Base-by-base conservation (phyloP, 2,888 invertebrate genomes). In the Phanerotoma sp. region DNA sequence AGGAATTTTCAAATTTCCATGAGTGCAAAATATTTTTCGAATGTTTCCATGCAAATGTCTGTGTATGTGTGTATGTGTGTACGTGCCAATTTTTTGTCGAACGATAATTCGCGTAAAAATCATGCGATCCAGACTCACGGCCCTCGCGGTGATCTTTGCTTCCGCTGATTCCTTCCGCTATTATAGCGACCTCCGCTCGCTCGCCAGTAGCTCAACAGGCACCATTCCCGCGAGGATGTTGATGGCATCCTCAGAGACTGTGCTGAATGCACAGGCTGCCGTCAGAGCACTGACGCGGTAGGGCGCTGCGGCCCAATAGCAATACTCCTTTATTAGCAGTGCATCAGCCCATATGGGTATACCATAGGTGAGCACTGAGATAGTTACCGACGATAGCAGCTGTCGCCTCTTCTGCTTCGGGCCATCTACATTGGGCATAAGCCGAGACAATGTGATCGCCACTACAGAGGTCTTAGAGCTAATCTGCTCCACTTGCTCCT, bases 351-450 rank as follows among this genome's bases (percentile, higher is more conserved):
- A 25, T 1, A 25, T 9, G 5, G 5, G 7, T 1, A 25, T 9
- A 7, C 25, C 25, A 3, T 25, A 25, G 1, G 9, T 1, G 7
- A 25, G 25, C 9, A 7, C 7, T 3, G 25, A 25, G 5, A 7
- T 1, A 4, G 40, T 41, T 5, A 62, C 62, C 10, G 49, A 28
- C 3, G 60, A 22, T 1, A 62, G 54, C 11, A 64, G 55, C 40
- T 16, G 33, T 25, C 60, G 59, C 21, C 52, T 56, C 7, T 9
- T 20, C 44, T 60, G 58, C 7, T 44, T 52, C 3, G 60, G 58
- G 7, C 64, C 62, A 11, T 60, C 60, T 13, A 58, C 32, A 41
- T 66, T 64, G 7, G 59, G 58, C 64, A 64, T 61, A 2, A 64
- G 54, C 7, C 58, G 42, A 5, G 58, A 42, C 35, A 65, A 32